Percentiles rank a stretch among this genome's conserved stretches.
These are phyloP conservation scores for Dendropsophus ebraccatus DNA, from an alignment of 2,113 vertebrate genomes.

Conservation along the genomic window DNA sequence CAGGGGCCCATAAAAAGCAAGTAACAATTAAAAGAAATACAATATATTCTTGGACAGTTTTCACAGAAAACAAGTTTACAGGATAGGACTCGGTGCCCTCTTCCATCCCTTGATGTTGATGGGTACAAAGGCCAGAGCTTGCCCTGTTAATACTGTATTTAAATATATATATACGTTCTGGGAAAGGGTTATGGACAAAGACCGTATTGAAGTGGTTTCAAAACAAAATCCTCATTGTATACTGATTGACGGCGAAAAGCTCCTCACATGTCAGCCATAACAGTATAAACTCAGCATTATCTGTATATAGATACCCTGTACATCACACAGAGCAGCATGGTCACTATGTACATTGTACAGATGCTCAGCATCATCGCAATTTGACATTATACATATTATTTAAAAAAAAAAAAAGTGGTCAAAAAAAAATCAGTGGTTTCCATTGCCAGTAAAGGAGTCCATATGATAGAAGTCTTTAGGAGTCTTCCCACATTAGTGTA, in stretches of 20 bases:
- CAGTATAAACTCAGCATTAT: slow-evolving; percentile 17
- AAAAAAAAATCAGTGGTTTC: slow-evolving; percentile 35
- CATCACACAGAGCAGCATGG: slow-evolving; percentile 8
- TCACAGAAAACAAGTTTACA: slow-evolving; percentile 52
- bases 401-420: slow-evolving; percentile 2
- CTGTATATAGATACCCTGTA: slow-evolving; percentile 4
- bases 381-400: slow-evolving; percentile 16
- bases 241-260: not conserved
- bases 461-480: not conserved
- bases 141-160: slow-evolving; percentile 51
- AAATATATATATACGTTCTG: not conserved
- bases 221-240: not conserved
- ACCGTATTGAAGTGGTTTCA: slow-evolving; percentile 14
- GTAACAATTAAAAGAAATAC: slow-evolving; percentile 45
- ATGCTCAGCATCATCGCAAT: slow-evolving; percentile 22
- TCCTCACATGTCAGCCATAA: not conserved
- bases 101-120: not conserved
- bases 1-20: slow-evolving; percentile 47
- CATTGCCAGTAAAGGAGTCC: slow-evolving; percentile 2
- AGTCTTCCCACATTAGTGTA: slow-evolving; percentile 19
- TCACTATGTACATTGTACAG: slow-evolving; percentile 11
- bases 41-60: slow-evolving; percentile 53
- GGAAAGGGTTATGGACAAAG: not conserved
- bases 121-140: not conserved
- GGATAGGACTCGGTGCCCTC: not conserved